Evolutionary conservation across 2,113 vertebrate genomes (phyloP), one percentile per base, ranked within the genome.

Genomic region (Salminus brasiliensis): DNA sequence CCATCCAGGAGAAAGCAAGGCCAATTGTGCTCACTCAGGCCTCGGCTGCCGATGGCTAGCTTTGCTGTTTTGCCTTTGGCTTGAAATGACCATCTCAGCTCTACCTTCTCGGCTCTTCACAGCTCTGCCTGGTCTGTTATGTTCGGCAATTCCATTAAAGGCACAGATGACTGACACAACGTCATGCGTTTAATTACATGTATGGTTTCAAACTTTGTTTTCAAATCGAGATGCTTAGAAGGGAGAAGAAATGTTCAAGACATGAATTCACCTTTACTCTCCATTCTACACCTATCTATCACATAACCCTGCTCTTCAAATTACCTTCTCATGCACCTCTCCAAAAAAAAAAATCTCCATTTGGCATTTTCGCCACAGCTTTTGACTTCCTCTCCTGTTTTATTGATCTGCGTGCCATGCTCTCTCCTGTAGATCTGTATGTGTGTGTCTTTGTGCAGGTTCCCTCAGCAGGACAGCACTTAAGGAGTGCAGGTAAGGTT

Each of bases 371-470:
- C 29, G 66, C 13, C 47, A 39, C 29, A 71, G 29, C 62, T 23
- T 32, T 60, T 18, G 36, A 34, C 8, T 11, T 47, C 69, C 27
- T 47, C 39, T 78, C 7, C 23, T 59, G 23, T 78, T n/a, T 45
- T 78, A 70, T 70, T 70, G 76, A 78, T 78, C 66, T 30, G 0
- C 49, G 32, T 78, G 16, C 29, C 60, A 41, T 70, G 65, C 68
- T 36, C 36, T 27, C 21, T 30, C 11, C 23, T 55, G 52, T 78
- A 60, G 11, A 41, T 60, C 65, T 18, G 10, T 32, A 13, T 60
- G 66, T 78, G 52, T 7, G 7, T 18, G 43, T n/a, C n/a, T 52
- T 8, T 47, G 1, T 9, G 15, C 6, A 23, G 27, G 62, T 52
- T 67, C 16, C 57, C 25, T 13, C 27, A 68, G 45, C 59, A 34